Evolutionary conservation across 2,888 invertebrate species (phyloP).

Genomic region (Thalpophila matura): DNA sequence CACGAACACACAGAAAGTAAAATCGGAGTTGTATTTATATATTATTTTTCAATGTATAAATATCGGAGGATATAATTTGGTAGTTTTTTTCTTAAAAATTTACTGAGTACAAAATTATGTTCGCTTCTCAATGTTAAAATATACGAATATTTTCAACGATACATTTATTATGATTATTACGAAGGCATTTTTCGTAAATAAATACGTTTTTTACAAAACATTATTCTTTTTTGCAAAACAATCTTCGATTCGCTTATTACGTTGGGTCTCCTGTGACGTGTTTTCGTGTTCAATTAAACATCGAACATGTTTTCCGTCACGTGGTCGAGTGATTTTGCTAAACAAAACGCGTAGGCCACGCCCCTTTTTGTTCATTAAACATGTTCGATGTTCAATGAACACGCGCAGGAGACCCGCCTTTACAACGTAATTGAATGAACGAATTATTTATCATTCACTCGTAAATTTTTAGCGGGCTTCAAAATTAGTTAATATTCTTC

Average conservation of each 20-base stretch:
- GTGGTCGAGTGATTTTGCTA: no score
- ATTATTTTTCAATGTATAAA: conserved; percentile 48
- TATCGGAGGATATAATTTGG: conserved; percentile 50
- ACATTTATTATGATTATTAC: conserved; percentile 63
- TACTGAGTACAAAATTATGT: conserved; percentile 83
- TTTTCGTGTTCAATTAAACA: no score
- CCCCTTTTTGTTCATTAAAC: no score
- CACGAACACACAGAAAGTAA: conserved; percentile 73
- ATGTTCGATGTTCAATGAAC: no score
- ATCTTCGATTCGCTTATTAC: conserved; percentile 16
- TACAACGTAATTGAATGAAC: conserved; percentile 24
- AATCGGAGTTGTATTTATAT: conserved; percentile 61
- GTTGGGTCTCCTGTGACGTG: no score
- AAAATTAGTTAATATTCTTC: not conserved
- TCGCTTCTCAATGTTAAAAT: conserved; percentile 64
- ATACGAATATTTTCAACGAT: conserved; percentile 61
- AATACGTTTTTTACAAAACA: conserved; percentile 29
- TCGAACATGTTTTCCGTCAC: no score
- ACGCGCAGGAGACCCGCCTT: no score
- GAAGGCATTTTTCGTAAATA: conserved; percentile 66
- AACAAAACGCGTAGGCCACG: no score
- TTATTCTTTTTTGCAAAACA: conserved; percentile 24
- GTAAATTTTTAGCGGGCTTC: conserved; percentile 11
- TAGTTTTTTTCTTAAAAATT: conserved; percentile 59
- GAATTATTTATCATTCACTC: conserved; percentile 28